These are phyloP conservation scores for Baccha elongata DNA, from an alignment of 2,888 invertebrate species.

Conservation along the genomic window DNA sequence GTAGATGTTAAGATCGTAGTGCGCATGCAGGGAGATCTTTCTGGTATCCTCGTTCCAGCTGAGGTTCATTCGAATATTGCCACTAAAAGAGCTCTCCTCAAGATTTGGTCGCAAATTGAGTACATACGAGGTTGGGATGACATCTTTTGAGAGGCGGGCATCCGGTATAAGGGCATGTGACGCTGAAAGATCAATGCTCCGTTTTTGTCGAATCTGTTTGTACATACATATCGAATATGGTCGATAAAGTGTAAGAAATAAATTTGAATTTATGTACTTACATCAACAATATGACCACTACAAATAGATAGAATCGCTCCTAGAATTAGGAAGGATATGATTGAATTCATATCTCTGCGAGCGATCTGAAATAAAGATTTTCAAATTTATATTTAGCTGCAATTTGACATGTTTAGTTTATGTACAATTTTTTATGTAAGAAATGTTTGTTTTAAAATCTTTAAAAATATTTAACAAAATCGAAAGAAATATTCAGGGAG, in stretches of 20 bases:
- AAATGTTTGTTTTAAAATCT: no score
- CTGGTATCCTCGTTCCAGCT: constrained; percentile 86
- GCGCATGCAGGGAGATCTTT: constrained; percentile 86
- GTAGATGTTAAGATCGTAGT: constrained; percentile 85
- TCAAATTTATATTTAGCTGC: constrained; percentile 39
- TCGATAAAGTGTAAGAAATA: not conserved
- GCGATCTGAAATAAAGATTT: constrained; percentile 27
- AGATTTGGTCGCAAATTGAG: constrained; percentile 87
- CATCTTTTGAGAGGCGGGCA: constrained; percentile 85
- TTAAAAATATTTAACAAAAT: no score
- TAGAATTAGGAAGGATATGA: constrained; percentile 73
- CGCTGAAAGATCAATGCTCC: constrained; percentile 89
- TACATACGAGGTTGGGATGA: constrained; percentile 87
- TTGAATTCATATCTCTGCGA: constrained; percentile 67
- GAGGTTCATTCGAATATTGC: constrained; percentile 87
- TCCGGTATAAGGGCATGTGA: constrained; percentile 87
- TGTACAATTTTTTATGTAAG: no score
- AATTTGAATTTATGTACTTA: constrained; percentile 35
- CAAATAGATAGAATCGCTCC: constrained; percentile 73
- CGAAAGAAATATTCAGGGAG: no score
- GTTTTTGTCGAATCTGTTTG: constrained; percentile 80
- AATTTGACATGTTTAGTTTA: no score
- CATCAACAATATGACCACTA: constrained; percentile 70
- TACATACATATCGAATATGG: not conserved
- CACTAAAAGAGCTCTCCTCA: constrained; percentile 86